Evolutionary conservation across 2,888 invertebrate genomes (phyloP).

Genomic region (Amiota communis): DNA sequence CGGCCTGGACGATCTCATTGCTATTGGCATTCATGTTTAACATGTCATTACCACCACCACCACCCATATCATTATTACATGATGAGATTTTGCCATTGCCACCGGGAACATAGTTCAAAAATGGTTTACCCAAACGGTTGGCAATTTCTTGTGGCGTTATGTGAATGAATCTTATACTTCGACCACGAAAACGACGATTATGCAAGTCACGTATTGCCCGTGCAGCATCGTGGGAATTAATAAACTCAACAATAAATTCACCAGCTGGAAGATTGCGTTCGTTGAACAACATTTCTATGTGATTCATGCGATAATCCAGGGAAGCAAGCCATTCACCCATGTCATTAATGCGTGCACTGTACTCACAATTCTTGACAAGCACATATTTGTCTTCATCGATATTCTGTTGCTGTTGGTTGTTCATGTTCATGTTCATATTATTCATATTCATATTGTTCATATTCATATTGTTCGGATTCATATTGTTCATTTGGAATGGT

Average conservation of each 20-base stretch:
- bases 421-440: neutral
- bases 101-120: conserved; percentile 68
- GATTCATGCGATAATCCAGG: conserved; percentile 82
- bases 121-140: conserved; percentile 68
- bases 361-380: conserved; percentile 83
- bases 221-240: conserved; percentile 80
- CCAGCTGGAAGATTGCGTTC: conserved; percentile 83
- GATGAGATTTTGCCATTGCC: conserved; percentile 47
- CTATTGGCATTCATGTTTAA: conserved; percentile 33
- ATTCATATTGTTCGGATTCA: conserved; percentile 17
- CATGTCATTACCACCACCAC: too few species aligned
- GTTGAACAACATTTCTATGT: conserved; percentile 85
- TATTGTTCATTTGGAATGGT: neutral
- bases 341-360: conserved; percentile 83
- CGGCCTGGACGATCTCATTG: conserved; percentile 9
- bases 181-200: conserved; percentile 74
- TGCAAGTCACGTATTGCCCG: conserved; percentile 62
- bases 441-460: neutral
- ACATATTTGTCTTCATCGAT: conserved; percentile 77
- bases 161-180: conserved; percentile 58
- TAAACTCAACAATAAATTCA: conserved; percentile 91
- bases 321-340: conserved; percentile 87
- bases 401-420: conserved; percentile 25
- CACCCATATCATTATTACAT: conserved; percentile 22
- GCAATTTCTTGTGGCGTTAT: conserved; percentile 80